phyloP scores from a whole-genome alignment of 1,140 invertebrate species.

The Aphis gossypii region DNA sequence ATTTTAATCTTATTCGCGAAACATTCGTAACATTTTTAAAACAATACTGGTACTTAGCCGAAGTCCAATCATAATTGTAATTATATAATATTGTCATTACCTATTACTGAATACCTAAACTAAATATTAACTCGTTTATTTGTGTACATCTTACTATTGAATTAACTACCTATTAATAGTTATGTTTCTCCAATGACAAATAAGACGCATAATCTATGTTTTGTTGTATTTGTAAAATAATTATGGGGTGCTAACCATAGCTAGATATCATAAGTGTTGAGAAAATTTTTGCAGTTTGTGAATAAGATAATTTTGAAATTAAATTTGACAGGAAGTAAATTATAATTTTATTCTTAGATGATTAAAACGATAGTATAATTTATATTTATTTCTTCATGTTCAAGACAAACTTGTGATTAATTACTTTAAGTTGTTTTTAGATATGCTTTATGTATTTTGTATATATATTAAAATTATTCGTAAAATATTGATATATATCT shows the following conservation, averaged over 20 bases:
- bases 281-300: neutral
- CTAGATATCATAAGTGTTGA: no score
- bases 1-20: neutral
- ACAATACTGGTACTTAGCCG: neutral
- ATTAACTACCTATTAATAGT: neutral
- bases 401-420: neutral
- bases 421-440: neutral
- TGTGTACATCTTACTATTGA: neutral
- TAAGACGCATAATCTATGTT: neutral
- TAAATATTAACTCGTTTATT: neutral
- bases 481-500: neutral
- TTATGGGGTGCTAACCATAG: neutral
- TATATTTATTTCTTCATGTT: neutral
- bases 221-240: neutral
- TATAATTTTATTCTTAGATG: neutral
- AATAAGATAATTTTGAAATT: neutral
- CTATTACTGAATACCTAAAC: neutral
- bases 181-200: neutral
- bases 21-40: neutral
- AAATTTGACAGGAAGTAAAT: neutral
- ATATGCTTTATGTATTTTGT: neutral
- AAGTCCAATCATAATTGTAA: neutral
- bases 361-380: neutral
- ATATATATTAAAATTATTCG: no score
- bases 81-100: neutral